These are phyloP conservation scores for Tenrec ecaudatus DNA, from an alignment of 2,113 vertebrate species.

Conservation along the genomic window DNA sequence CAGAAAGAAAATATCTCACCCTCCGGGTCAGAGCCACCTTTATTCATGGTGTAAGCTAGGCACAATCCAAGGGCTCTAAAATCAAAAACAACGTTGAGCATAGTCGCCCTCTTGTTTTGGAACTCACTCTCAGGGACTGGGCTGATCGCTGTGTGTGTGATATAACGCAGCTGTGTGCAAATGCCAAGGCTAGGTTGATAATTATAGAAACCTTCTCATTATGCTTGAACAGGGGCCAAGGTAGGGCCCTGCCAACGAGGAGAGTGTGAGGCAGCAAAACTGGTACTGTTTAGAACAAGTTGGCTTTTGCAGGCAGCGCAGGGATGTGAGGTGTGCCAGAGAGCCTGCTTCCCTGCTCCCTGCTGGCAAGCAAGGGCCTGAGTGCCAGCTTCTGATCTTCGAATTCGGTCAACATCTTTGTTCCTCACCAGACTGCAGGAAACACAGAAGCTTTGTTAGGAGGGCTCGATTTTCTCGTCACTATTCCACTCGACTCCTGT, in stretches of 20 bases:
- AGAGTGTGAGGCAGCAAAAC: conserved; percentile 71
- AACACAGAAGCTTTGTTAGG: neutral
- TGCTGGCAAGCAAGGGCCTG: neutral
- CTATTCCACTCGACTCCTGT: conserved; percentile 1
- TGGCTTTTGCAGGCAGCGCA: conserved; percentile 65
- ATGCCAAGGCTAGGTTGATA: conserved; percentile 81
- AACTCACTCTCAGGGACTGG: conserved; percentile 72
- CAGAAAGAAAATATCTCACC: neutral
- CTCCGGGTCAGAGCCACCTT: conserved; percentile 59
- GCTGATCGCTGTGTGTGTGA: conserved; percentile 80
- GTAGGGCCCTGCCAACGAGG: conserved; percentile 66
- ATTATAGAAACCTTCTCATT: conserved; percentile 86
- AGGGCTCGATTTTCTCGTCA: neutral
- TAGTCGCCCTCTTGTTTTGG: conserved; percentile 73
- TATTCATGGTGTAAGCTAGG: neutral
- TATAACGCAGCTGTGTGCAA: conserved; percentile 84
- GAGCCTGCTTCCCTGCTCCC: neutral
- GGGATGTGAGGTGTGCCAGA: conserved; percentile 62
- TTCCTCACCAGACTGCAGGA: neutral
- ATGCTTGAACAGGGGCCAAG: conserved; percentile 80
- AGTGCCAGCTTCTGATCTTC: neutral
- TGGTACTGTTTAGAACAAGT: conserved; percentile 66
- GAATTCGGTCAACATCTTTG: neutral
- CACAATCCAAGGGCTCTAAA: conserved; percentile 76
- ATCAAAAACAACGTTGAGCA: conserved; percentile 43